Evolutionary conservation across 2,888 invertebrate genomes (phyloP).

Genomic region (Callyntrura sp.): DNA sequence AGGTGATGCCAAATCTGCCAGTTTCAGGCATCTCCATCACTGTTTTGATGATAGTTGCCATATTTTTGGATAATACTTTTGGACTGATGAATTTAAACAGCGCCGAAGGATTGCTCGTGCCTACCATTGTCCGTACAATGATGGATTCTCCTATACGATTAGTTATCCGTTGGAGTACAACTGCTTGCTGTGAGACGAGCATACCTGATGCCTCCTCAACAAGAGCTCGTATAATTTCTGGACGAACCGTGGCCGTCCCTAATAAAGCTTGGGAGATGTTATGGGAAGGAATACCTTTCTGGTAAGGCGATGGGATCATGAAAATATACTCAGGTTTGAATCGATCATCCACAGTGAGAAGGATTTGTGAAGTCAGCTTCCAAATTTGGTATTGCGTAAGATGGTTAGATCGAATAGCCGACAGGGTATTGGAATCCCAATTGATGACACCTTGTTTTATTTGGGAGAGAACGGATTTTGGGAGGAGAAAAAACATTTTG

Average conservation of each 20-base stretch:
- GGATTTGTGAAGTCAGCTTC: constrained; percentile 79
- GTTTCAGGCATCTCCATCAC: constrained; percentile 82
- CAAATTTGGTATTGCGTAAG: constrained; percentile 79
- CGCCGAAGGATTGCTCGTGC: constrained; percentile 75
- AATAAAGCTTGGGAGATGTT: constrained; percentile 81
- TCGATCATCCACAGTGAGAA: constrained; percentile 78
- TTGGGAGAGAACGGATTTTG: constrained; percentile 75
- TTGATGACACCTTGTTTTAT: constrained; percentile 77
- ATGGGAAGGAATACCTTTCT: constrained; percentile 81
- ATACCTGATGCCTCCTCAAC: constrained; percentile 81
- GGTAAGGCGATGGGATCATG: constrained; percentile 81
- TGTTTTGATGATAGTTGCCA: constrained; percentile 80
- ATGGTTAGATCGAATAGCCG: constrained; percentile 74
- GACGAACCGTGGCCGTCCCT: constrained; percentile 72
- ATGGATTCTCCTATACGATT: constrained; percentile 77
- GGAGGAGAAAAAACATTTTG: constrained; percentile 77
- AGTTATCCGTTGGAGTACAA: constrained; percentile 78
- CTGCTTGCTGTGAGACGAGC: constrained; percentile 81
- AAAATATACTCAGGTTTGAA: constrained; percentile 82
- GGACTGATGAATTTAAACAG: constrained; percentile 80
- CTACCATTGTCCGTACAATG: constrained; percentile 78
- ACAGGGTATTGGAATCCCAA: constrained; percentile 79
- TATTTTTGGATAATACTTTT: constrained; percentile 75
- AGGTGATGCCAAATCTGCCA: constrained; percentile 79
- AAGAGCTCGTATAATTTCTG: constrained; percentile 80